Conservation (phyloP, 2,888 invertebrate species). For the Tenthredo amoena region DNA sequence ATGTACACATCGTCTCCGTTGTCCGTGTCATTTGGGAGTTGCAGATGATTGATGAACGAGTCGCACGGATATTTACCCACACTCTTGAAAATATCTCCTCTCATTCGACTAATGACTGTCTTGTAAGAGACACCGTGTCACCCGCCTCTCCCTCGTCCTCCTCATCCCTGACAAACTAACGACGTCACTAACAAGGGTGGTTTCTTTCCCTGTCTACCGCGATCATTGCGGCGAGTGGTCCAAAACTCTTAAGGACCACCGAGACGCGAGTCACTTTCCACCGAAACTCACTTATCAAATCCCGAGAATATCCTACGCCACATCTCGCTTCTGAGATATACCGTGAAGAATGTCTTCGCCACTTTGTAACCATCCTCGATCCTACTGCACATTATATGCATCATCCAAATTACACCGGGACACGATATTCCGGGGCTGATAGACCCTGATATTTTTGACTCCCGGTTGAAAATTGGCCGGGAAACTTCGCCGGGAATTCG, state of each 20-base stretch:
- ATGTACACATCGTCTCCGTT: constrained; percentile 49
- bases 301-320: not conserved
- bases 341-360: not conserved
- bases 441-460: not conserved
- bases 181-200: constrained; percentile 60
- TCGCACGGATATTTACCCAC: constrained; percentile 70
- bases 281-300: not conserved
- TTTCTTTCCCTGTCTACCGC: constrained; percentile 24
- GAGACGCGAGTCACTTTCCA: not conserved
- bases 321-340: not conserved
- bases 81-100: constrained; percentile 67
- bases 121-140: constrained; percentile 71
- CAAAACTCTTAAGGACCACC: constrained; percentile 10
- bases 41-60: constrained; percentile 74
- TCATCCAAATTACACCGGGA: not conserved
- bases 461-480: not conserved
- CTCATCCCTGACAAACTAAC: constrained; percentile 53
- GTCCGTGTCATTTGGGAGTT: constrained; percentile 57
- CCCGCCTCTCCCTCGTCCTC: constrained; percentile 59
- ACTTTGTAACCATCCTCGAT: not conserved
- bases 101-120: constrained; percentile 73
- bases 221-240: not conserved
- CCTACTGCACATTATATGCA: not conserved
- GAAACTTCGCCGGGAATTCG: not conserved
- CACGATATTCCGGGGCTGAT: not conserved